Conservation (phyloP, 1,140 invertebrate species). For the Ctenoplectra terminalis region DNA sequence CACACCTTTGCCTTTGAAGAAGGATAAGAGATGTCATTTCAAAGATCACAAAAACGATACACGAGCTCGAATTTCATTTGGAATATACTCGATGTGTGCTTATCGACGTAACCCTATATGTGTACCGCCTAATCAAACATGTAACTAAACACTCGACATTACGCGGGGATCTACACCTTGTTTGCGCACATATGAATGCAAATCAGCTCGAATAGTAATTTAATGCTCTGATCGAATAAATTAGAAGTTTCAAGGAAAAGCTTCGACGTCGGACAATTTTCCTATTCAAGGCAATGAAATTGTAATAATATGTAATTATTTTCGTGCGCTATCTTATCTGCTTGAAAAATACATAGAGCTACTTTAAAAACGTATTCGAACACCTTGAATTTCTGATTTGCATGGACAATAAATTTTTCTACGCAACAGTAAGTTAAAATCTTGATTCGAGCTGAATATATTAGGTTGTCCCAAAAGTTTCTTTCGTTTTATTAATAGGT, state of each 20-base stretch:
- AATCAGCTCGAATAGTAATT: conserved; percentile 32
- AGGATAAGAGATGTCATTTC: conserved; percentile 21
- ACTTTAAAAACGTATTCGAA: too few relatives aligned
- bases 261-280: too few relatives aligned
- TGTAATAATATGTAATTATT: too few relatives aligned
- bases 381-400: too few relatives aligned
- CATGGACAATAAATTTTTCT: too few relatives aligned
- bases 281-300: too few relatives aligned
- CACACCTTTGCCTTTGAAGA: conserved; percentile 47
- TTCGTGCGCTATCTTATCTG: too few relatives aligned
- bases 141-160: conserved; percentile 56
- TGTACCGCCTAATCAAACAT: conserved; percentile 52
- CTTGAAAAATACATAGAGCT: too few relatives aligned
- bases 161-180: conserved; percentile 34
- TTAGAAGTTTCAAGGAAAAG: neutral
- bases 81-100: conserved; percentile 49
- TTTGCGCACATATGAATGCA: conserved; percentile 35
- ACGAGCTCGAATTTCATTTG: conserved; percentile 43
- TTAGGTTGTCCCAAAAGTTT: too few relatives aligned
- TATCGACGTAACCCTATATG: conserved; percentile 53
- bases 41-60: conserved; percentile 43
- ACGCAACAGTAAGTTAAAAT: too few relatives aligned
- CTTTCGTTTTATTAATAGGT: too few relatives aligned
- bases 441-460: too few relatives aligned
- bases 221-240: neutral